Conservation (phyloP, 2,797 vertebrate species). For the Dromococcyx pavoninus region DNA sequence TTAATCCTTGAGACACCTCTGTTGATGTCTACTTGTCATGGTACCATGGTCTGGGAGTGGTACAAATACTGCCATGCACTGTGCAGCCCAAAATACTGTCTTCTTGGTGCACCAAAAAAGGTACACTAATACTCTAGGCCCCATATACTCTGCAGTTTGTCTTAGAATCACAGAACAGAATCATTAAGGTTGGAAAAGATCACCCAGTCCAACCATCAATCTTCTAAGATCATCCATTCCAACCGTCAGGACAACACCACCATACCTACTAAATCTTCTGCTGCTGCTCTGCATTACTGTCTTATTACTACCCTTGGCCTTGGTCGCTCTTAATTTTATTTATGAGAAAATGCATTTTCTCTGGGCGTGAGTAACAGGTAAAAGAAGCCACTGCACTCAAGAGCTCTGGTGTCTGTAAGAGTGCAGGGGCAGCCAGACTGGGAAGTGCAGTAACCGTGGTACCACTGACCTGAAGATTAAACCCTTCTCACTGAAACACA, state of each 20-base stretch:
- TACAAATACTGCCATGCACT: neutral
- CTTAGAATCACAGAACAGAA: too few relatives aligned
- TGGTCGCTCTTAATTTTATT: neutral
- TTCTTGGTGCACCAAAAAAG: accelerated
- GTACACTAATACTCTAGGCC: neutral
- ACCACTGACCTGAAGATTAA: neutral
- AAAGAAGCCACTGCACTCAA: accelerated
- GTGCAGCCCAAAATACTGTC: neutral
- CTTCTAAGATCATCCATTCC: too few relatives aligned
- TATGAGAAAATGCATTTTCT: neutral
- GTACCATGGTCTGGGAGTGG: accelerated
- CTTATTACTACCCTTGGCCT: neutral
- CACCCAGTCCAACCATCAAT: too few relatives aligned
- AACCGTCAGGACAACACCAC: too few relatives aligned
- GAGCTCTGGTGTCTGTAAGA: neutral
- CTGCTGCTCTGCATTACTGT: neutral
- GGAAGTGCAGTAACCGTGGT: neutral
- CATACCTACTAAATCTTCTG: neutral
- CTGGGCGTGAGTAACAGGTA: neutral
- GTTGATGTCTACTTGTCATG: neutral
- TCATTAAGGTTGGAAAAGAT: too few relatives aligned
- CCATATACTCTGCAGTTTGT: neutral
- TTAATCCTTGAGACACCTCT: neutral
- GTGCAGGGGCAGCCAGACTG: neutral
- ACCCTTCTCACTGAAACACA: neutral